Conservation (phyloP, 2,113 vertebrate species). For the Crotalus helleri region DNA sequence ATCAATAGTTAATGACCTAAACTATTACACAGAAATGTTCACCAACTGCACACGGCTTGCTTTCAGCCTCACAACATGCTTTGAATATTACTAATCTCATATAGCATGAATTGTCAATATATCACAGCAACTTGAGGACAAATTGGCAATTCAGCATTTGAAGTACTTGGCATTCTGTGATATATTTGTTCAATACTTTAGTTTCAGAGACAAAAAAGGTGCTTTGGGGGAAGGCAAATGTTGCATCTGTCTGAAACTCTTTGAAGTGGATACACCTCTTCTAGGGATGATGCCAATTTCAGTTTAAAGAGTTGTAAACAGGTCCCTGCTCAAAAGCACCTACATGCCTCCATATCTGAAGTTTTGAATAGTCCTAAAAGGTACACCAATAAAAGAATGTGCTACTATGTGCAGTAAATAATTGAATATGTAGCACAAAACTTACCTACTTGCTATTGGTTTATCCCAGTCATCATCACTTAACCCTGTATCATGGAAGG, state of each 20-base stretch:
- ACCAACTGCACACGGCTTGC: not conserved
- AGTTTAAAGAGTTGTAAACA: not conserved
- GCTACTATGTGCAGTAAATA: not conserved
- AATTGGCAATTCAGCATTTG: not conserved
- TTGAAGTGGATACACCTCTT: not conserved
- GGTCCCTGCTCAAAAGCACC: not conserved
- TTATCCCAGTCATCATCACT: conserved; percentile 91
- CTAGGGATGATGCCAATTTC: not conserved
- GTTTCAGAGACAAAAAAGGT: not conserved
- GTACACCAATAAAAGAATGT: not conserved
- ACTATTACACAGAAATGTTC: conserved; percentile 6
- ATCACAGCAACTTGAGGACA: conserved; percentile 8
- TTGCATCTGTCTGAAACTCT: not conserved
- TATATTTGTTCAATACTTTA: not conserved
- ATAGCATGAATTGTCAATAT: conserved; percentile 16
- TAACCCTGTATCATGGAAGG: conserved; percentile 83
- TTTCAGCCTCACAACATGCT: conserved; percentile 32
- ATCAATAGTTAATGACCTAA: conserved; percentile 11
- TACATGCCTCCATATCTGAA: not conserved
- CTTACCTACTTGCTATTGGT: conserved; percentile 82
- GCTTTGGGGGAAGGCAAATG: not conserved
- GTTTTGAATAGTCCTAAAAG: not conserved
- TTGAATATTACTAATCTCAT: conserved; percentile 22
- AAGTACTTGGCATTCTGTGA: not conserved
- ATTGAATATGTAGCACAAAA: fast-evolving